Evolutionary conservation across 2,113 vertebrate species (phyloP).

Genomic region (Trematocara marginatum): DNA sequence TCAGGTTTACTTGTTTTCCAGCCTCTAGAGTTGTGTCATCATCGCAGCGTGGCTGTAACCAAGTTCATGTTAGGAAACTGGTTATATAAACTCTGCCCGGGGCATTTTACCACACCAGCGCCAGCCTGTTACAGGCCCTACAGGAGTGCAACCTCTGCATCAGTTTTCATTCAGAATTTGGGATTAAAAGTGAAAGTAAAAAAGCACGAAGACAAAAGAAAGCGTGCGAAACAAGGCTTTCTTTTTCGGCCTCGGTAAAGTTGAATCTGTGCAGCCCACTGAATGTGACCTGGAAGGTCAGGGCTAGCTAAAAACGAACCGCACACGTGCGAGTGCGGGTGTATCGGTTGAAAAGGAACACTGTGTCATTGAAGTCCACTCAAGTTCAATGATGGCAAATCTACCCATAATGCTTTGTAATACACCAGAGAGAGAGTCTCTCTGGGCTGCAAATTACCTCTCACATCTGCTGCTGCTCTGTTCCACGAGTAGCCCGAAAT

Average conservation of each 20-base stretch:
- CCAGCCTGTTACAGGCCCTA: neutral
- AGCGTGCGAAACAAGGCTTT: neutral
- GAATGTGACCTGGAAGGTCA: neutral
- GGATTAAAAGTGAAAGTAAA: neutral
- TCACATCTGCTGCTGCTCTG: slow-evolving; percentile 64
- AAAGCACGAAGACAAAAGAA: neutral
- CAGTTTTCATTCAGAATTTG: slow-evolving; percentile 1
- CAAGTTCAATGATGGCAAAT: slow-evolving; percentile 37
- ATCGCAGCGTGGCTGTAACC: slow-evolving; percentile 17
- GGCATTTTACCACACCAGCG: slow-evolving; percentile 4
- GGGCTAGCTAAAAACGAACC: neutral
- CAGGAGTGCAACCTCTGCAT: neutral
- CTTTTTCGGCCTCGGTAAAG: neutral
- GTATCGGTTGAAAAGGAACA: slow-evolving; percentile 2
- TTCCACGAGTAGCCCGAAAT: slow-evolving; percentile 23
- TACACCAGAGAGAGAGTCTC: slow-evolving; percentile 53
- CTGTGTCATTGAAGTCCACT: slow-evolving; percentile 56
- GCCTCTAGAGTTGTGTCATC: slow-evolving; percentile 6
- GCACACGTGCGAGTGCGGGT: neutral
- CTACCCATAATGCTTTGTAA: slow-evolving; percentile 67
- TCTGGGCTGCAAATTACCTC: slow-evolving; percentile 60
- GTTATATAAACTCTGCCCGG: slow-evolving; percentile 45
- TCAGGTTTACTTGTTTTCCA: neutral
- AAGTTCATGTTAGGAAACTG: slow-evolving; percentile 18
- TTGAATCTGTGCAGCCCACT: neutral